These are phyloP conservation scores for Formica exsecta DNA, from an alignment of 1,140 invertebrate genomes.

Conservation along the genomic window DNA sequence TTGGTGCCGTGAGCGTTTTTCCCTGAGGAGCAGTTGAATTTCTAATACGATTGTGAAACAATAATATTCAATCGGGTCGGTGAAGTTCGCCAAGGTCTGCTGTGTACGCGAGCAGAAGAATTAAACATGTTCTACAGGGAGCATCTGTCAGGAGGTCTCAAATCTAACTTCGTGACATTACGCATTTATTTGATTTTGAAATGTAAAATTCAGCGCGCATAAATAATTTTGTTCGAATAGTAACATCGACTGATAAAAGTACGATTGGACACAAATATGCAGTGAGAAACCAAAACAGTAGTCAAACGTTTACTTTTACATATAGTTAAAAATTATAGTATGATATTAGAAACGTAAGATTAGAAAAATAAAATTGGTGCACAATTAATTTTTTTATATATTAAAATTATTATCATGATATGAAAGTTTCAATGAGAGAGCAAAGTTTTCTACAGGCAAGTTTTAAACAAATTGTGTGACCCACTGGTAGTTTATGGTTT, in stretches of 20 bases:
- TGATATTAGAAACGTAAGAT: no score
- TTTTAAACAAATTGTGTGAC: slow-evolving; percentile 30
- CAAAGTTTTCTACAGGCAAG: slow-evolving; percentile 38
- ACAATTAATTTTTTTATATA: background rate
- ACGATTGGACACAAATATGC: background rate
- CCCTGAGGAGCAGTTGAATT: slow-evolving; percentile 67
- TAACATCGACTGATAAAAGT: slow-evolving; percentile 10
- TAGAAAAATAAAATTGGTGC: background rate
- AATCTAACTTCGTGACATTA: background rate
- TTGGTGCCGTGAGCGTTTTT: slow-evolving; percentile 93
- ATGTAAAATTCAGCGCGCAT: background rate
- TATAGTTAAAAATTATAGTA: no score
- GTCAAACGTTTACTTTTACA: background rate
- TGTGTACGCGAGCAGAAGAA: background rate
- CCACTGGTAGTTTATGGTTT: slow-evolving; percentile 1
- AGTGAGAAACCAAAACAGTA: background rate
- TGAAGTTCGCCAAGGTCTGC: background rate
- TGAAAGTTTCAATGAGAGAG: background rate
- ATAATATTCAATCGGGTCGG: slow-evolving; percentile 25
- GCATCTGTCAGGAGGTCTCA: background rate
- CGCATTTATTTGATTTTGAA: slow-evolving; percentile 30
- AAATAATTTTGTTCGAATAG: background rate
- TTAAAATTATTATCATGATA: background rate
- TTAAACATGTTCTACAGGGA: background rate
- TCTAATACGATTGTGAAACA: slow-evolving; percentile 33